phyloP scores from a whole-genome alignment of 2,113 vertebrate genomes.

The Pao palembangensis region DNA sequence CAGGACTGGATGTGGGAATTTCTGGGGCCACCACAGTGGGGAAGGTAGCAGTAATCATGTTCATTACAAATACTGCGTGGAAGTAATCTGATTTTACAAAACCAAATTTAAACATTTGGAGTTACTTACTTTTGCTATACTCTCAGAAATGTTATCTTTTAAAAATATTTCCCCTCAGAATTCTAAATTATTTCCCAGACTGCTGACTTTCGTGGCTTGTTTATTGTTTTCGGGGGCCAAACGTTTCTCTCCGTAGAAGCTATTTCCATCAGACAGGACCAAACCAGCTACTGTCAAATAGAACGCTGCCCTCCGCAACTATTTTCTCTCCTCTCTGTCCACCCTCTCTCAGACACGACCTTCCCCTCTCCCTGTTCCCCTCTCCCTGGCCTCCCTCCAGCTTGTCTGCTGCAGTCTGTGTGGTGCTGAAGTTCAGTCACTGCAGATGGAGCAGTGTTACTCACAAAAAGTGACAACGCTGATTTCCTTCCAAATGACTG shows the following conservation, averaged over 20 bases:
- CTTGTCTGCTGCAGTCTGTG: constrained; percentile 66
- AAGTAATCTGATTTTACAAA: too few relatives aligned
- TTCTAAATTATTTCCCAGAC: too few relatives aligned
- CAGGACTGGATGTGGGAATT: too few relatives aligned
- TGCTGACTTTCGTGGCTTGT: too few relatives aligned
- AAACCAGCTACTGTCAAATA: constrained; percentile 45
- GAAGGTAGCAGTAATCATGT: too few relatives aligned
- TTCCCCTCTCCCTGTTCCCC: constrained; percentile 33
- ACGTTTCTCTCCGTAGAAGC: constrained; percentile 18
- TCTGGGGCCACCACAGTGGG: too few relatives aligned
- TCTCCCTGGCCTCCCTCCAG: constrained; percentile 64
- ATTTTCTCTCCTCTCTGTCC: neutral
- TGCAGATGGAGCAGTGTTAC: constrained; percentile 46
- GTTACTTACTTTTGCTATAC: too few relatives aligned
- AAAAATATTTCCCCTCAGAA: too few relatives aligned
- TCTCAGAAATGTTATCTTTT: too few relatives aligned
- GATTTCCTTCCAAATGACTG: neutral
- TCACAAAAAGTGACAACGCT: constrained; percentile 44
- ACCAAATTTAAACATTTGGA: too few relatives aligned
- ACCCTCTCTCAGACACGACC: constrained; percentile 9
- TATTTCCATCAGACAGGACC: constrained; percentile 45
- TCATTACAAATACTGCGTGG: too few relatives aligned
- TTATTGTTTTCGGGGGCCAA: neutral
- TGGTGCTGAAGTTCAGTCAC: constrained; percentile 57
- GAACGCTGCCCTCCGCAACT: constrained; percentile 29